These are phyloP conservation scores for Hedychridium roseum DNA, from an alignment of 2,888 invertebrate genomes.

Conservation along the genomic window DNA sequence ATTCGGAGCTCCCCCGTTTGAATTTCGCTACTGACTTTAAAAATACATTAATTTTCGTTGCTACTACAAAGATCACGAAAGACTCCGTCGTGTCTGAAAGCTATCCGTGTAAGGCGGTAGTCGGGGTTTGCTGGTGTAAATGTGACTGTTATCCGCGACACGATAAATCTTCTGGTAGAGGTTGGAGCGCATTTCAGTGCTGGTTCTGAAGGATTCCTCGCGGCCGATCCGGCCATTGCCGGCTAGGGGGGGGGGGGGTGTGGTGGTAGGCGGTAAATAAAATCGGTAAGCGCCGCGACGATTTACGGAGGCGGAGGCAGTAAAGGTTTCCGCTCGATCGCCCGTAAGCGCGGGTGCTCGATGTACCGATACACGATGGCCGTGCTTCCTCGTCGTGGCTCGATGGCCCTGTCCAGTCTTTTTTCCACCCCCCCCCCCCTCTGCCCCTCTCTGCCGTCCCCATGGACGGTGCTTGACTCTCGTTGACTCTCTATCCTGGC, in stretches of 20 bases:
- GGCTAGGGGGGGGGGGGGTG: slow-evolving; percentile 4
- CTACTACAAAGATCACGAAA: too few species aligned
- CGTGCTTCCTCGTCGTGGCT: slow-evolving; percentile 36
- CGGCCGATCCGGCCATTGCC: slow-evolving; percentile 9
- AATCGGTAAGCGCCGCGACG: slow-evolving; percentile 46
- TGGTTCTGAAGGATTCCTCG: slow-evolving; percentile 27
- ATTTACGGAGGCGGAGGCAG: slow-evolving; percentile 44
- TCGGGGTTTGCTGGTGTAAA: too few species aligned
- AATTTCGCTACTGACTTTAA: slow-evolving; percentile 2
- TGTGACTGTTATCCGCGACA: slow-evolving; percentile 12
- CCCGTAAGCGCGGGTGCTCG: slow-evolving; percentile 50
- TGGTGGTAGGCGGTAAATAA: slow-evolving; percentile 37
- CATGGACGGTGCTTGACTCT: too few species aligned
- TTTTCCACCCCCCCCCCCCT: slow-evolving; percentile 7
- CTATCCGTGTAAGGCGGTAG: too few species aligned
- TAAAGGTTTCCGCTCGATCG: slow-evolving; percentile 55
- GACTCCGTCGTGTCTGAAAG: too few species aligned
- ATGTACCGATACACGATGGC: slow-evolving; percentile 53
- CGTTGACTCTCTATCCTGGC: slow-evolving; percentile 19
- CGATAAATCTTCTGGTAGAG: slow-evolving; percentile 28
- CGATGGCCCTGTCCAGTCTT: too few species aligned
- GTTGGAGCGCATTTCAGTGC: slow-evolving; percentile 6
- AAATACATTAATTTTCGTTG: too few species aligned
- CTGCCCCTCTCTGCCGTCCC: slow-evolving; percentile 8
- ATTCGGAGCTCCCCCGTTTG: too few species aligned